These are phyloP conservation scores for Cyprinus carpio DNA, from an alignment of 2,113 vertebrate species.

Conservation along the genomic window DNA sequence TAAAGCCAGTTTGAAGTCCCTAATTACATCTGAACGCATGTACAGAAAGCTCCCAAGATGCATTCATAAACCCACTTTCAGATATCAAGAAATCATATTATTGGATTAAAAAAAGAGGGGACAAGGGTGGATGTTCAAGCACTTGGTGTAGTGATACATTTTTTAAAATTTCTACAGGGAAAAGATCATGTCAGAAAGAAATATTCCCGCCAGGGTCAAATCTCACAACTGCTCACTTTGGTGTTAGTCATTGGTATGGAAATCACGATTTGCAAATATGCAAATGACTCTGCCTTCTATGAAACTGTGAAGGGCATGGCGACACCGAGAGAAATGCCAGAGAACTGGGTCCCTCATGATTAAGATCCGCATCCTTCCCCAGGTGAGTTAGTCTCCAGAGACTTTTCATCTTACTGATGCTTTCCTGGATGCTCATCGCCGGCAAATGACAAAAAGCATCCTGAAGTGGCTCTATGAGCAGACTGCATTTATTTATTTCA, in stretches of 20 bases:
- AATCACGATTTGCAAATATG: conserved; percentile 50
- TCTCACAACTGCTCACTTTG: conserved; percentile 33
- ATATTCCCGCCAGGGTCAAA: conserved; percentile 15
- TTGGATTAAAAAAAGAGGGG: not conserved
- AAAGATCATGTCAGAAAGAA: not conserved
- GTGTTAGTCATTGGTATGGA: conserved; percentile 26
- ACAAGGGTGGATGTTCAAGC: not conserved
- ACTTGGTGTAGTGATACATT: not conserved
- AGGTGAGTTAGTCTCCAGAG: conserved; percentile 63
- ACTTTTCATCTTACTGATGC: conserved; percentile 65
- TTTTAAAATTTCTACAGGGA: not conserved
- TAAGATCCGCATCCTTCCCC: conserved; percentile 63
- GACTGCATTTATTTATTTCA: conserved; percentile 52
- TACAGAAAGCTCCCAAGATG: conserved; percentile 22
- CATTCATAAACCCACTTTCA: conserved; percentile 41
- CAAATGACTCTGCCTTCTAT: conserved; percentile 45
- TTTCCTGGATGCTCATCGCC: conserved; percentile 49
- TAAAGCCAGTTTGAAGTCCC: conserved; percentile 63
- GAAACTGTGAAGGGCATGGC: conserved; percentile 39
- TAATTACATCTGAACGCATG: conserved; percentile 67
- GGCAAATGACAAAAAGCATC: conserved; percentile 55
- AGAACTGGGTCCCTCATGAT: conserved; percentile 68
- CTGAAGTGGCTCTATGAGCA: conserved; percentile 24
- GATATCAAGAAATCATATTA: conserved; percentile 47
- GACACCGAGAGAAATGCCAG: conserved; percentile 57